These are phyloP conservation scores for Apeira syringaria DNA, from an alignment of 2,888 invertebrate genomes.

Conservation along the genomic window DNA sequence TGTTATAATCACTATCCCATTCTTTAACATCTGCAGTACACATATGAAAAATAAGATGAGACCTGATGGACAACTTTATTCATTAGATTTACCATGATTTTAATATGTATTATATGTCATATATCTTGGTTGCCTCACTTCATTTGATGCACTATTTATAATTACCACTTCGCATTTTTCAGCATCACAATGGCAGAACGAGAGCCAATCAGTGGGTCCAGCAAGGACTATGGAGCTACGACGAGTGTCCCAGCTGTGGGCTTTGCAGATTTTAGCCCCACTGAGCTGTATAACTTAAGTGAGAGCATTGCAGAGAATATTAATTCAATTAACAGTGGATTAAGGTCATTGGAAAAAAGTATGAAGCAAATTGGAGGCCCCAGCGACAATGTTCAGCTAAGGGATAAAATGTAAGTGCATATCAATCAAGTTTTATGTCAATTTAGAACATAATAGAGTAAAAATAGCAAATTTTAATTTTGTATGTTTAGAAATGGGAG, in stretches of 20 bases:
- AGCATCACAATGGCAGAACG: slow-evolving; percentile 61
- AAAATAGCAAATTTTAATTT: too few relatives aligned
- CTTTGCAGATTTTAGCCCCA: slow-evolving; percentile 87
- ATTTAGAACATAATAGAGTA: too few relatives aligned
- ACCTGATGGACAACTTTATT: too few relatives aligned
- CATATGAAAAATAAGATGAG: too few relatives aligned
- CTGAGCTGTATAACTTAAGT: slow-evolving; percentile 90
- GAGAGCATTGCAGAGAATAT: slow-evolving; percentile 93
- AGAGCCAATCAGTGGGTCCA: slow-evolving; percentile 66
- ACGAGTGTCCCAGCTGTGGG: slow-evolving; percentile 87
- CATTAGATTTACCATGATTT: too few relatives aligned
- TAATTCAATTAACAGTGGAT: slow-evolving; percentile 89
- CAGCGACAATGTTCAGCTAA: slow-evolving; percentile 86
- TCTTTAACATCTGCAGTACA: too few relatives aligned
- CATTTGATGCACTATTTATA: too few relatives aligned
- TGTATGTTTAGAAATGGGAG: too few relatives aligned
- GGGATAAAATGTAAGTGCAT: slow-evolving; percentile 68
- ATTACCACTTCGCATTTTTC: slow-evolving; percentile 10
- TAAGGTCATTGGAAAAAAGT: slow-evolving; percentile 88
- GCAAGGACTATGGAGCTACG: slow-evolving; percentile 69
- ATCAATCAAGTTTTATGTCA: too few relatives aligned
- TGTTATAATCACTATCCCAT: too few relatives aligned
- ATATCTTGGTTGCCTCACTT: too few relatives aligned
- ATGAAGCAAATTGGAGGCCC: slow-evolving; percentile 89
- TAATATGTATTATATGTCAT: too few relatives aligned